These are phyloP conservation scores for Neopelma chrysocephalum DNA, from an alignment of 2,797 vertebrate species.

Conservation along the genomic window DNA sequence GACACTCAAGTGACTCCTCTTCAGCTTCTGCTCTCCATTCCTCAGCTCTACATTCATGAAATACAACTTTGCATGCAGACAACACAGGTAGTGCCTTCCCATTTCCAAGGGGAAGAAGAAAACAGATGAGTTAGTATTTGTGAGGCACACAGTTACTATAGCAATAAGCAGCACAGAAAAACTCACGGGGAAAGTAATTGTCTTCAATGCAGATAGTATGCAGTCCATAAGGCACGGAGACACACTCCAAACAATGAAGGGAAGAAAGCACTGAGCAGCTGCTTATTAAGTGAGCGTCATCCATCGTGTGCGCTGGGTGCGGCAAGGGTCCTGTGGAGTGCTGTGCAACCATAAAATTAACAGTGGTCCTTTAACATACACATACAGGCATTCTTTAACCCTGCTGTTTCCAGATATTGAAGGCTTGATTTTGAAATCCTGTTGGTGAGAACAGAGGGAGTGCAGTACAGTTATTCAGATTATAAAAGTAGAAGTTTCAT, in stretches of 20 bases:
- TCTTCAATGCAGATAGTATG: neutral
- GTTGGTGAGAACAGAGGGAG: neutral
- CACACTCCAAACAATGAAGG: neutral
- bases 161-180: constrained; percentile 26
- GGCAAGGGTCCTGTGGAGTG: neutral
- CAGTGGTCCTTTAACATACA: neutral
- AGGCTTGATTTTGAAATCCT: neutral
- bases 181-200: constrained; percentile 44
- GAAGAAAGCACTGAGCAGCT: constrained; percentile 30
- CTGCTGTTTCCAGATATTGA: neutral
- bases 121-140: constrained; percentile 19
- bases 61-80: neutral
- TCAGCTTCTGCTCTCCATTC: neutral
- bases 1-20: neutral
- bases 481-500: neutral
- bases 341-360: neutral
- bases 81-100: neutral
- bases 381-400: neutral
- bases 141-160: constrained; percentile 56
- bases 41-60: neutral
- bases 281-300: constrained; percentile 27
- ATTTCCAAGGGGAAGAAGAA: neutral
- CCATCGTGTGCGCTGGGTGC: neutral
- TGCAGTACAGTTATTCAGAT: neutral
- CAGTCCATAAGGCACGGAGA: constrained; percentile 17